Percentiles rank a stretch among this genome's conserved stretches.
Evolutionary conservation across 2,888 invertebrate species (phyloP).

Genomic region (Ctena decussata): DNA sequence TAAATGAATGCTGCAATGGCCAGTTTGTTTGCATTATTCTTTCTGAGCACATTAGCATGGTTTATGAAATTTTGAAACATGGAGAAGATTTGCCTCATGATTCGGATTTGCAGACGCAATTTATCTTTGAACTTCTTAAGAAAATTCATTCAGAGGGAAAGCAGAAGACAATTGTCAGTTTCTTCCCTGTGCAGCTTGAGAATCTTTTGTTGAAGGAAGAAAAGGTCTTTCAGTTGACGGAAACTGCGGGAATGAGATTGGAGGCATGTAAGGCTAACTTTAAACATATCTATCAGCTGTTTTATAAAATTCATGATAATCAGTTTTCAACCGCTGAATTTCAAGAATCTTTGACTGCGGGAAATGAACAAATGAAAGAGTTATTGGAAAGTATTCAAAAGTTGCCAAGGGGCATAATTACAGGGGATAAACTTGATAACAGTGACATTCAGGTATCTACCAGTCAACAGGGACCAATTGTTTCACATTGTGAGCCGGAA

Average conservation of each 20-base stretch:
- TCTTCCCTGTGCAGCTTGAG: not conserved
- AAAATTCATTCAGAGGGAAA: slow-evolving; percentile 2
- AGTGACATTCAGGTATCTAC: not conserved
- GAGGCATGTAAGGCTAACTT: not conserved
- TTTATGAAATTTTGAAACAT: slow-evolving; percentile 2
- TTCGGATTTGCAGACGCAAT: not conserved
- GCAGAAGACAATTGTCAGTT: not conserved
- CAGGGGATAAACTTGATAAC: not conserved
- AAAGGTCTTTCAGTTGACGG: not conserved
- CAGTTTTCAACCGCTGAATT: not conserved
- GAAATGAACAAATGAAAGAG: not conserved
- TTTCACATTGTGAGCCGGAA: no score
- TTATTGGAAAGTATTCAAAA: not conserved
- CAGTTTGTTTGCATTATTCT: not conserved
- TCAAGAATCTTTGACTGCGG: not conserved
- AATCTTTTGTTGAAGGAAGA: not conserved
- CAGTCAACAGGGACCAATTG: not conserved
- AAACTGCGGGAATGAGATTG: not conserved
- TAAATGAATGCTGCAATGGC: not conserved
- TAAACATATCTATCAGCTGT: not conserved
- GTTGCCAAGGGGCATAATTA: not conserved
- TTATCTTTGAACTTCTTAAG: not conserved
- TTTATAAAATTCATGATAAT: not conserved
- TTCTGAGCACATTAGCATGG: not conserved
- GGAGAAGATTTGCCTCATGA: not conserved